A percentile compares a stretch with the other conserved stretches of the same genome.
Evolutionary conservation across 2,113 vertebrate species (phyloP).

Genomic region (Rhinoderma darwinii): DNA sequence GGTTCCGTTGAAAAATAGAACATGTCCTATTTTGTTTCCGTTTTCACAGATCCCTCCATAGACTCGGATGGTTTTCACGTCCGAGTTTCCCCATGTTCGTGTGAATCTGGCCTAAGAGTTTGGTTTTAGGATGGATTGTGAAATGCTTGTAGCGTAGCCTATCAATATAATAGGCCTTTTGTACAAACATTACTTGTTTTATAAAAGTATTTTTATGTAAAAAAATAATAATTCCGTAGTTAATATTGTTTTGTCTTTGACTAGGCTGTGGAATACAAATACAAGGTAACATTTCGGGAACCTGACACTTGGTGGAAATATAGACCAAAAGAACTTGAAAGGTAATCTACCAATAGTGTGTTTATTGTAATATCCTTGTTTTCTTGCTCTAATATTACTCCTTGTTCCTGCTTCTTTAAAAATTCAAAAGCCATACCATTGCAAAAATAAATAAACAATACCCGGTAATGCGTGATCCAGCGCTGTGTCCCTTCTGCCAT

Average conservation of each 20-base stretch:
- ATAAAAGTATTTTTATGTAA: not conserved
- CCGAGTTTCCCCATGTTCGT: too few relatives aligned
- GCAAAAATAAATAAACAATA: too few relatives aligned
- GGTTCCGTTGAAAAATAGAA: too few relatives aligned
- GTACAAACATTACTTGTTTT: not conserved
- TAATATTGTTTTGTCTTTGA: slow-evolving; percentile 59
- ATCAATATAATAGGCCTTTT: too few relatives aligned
- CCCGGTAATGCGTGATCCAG: not conserved
- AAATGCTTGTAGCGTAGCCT: too few relatives aligned
- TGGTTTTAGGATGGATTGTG: too few relatives aligned
- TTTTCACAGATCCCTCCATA: too few relatives aligned
- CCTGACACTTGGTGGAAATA: slow-evolving; percentile 97
- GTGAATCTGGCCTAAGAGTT: too few relatives aligned
- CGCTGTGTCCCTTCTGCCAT: not conserved
- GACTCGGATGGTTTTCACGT: too few relatives aligned
- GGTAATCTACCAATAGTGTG: slow-evolving; percentile 72
- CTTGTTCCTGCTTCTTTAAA: not conserved
- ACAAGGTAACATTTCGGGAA: slow-evolving; percentile 91
- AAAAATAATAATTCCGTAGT: not conserved
- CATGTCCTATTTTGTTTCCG: too few relatives aligned
- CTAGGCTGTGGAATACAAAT: slow-evolving; percentile 88
- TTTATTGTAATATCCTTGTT: not conserved
- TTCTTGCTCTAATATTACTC: not conserved
- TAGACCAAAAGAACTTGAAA: slow-evolving; percentile 92
- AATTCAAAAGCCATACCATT: too few relatives aligned